phyloP scores from a whole-genome alignment of 2,888 invertebrate genomes.

The Bembecia ichneumoniformis region DNA sequence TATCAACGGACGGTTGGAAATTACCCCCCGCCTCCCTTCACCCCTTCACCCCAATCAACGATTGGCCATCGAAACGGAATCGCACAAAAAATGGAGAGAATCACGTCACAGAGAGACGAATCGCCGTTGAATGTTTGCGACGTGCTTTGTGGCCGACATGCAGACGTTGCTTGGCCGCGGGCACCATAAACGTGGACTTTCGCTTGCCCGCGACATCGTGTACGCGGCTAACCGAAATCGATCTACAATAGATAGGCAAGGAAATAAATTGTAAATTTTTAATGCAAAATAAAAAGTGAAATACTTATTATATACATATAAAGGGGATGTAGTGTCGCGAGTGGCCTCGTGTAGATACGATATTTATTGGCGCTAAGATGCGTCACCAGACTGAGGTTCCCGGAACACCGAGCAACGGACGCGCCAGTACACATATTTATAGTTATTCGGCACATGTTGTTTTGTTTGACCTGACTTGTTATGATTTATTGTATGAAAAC shows the following conservation, averaged over 20 bases:
- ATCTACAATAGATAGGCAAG: slow-evolving; percentile 56
- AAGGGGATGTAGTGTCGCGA: slow-evolving; percentile 40
- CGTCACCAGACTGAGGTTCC: slow-evolving; percentile 52
- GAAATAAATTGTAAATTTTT: slow-evolving; percentile 69
- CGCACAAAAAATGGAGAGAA: not conserved
- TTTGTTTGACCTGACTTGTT: slow-evolving; percentile 71
- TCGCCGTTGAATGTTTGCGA: not conserved
- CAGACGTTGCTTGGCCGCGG: no score
- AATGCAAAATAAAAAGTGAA: slow-evolving; percentile 27
- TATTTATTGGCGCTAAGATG: slow-evolving; percentile 59
- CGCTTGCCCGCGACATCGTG: no score
- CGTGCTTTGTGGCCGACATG: not conserved
- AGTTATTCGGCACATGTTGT: slow-evolving; percentile 65
- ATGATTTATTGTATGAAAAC: slow-evolving; percentile 72
- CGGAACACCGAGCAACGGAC: slow-evolving; percentile 27
- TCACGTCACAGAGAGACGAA: not conserved
- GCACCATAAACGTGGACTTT: no score
- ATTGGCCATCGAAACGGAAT: not conserved
- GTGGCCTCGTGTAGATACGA: slow-evolving; percentile 65
- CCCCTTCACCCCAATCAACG: no score
- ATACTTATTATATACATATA: slow-evolving; percentile 46
- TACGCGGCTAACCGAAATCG: no score
- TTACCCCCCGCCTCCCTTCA: no score
- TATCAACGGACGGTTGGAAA: no score
- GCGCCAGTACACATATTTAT: slow-evolving; percentile 66